Evolutionary conservation across 2,797 vertebrate genomes (phyloP).

Genomic region (Mareca strepera): DNA sequence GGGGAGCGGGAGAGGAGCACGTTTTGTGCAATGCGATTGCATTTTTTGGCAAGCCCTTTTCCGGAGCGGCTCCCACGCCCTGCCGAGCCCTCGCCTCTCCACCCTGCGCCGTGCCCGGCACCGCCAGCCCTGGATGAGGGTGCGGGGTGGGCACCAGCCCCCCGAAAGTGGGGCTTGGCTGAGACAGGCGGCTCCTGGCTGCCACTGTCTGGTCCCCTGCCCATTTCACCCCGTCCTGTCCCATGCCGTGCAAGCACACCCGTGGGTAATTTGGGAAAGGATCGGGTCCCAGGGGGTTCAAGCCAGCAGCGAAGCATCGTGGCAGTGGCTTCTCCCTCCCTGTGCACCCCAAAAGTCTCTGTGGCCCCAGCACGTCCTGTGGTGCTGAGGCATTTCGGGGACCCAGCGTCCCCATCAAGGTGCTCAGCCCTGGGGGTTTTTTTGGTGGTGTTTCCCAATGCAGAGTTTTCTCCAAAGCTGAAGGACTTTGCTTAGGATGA

Average conservation of each 20-base stretch:
- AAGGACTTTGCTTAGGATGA: background rate
- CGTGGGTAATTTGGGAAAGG: rapidly evolving
- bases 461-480: background rate
- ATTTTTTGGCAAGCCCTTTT: slow-evolving; percentile 33
- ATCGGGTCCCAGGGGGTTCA: background rate
- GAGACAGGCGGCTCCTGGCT: background rate
- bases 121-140: rapidly evolving
- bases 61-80: background rate
- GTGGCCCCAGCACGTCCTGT: rapidly evolving
- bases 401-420: background rate
- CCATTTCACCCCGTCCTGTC: rapidly evolving
- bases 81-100: background rate
- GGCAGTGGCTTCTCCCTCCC: background rate
- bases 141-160: background rate
- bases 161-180: background rate
- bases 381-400: rapidly evolving
- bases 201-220: background rate
- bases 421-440: background rate
- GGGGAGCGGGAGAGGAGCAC: background rate
- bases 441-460: background rate
- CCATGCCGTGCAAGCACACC: rapidly evolving
- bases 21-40: background rate
- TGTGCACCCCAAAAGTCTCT: rapidly evolving
- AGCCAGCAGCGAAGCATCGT: rapidly evolving
- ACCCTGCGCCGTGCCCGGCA: background rate